Evolutionary conservation across 2,797 vertebrate species (phyloP).

Genomic region (Pangasius sanitwongsei): DNA sequence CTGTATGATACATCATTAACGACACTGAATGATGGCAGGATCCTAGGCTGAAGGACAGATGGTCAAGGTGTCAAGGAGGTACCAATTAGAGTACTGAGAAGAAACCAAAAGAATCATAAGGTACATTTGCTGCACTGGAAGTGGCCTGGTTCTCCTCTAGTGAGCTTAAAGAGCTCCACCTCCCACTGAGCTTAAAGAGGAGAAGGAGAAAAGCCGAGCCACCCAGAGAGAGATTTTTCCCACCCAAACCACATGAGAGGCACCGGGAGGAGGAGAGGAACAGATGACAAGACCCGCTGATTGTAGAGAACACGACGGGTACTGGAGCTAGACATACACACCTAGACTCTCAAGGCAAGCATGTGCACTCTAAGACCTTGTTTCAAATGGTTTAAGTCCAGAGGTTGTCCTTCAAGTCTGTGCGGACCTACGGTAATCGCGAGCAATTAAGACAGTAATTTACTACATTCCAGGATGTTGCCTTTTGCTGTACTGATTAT

Average conservation of each 20-base stretch:
- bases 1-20: background rate
- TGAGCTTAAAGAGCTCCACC: conserved; percentile 28
- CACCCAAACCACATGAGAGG: conserved; percentile 41
- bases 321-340: conserved; percentile 4
- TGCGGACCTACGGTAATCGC: background rate
- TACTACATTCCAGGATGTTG: background rate
- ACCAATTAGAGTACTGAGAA: background rate
- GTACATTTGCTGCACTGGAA: conserved; percentile 8
- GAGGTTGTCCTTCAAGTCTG: background rate
- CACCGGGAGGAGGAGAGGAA: conserved; percentile 30
- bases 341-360: background rate
- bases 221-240: conserved; percentile 19
- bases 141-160: conserved; percentile 39
- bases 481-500: background rate
- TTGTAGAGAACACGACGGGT: background rate
- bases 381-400: background rate
- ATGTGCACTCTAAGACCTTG: background rate
- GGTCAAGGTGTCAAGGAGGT: no score
- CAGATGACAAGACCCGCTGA: conserved; percentile 27
- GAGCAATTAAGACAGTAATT: background rate
- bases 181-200: conserved; percentile 36
- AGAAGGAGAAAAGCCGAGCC: conserved; percentile 31
- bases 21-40: background rate
- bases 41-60: background rate
- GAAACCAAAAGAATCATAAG: background rate